Conservation (phyloP, 2,797 vertebrate species). For the Danionella dracula region DNA sequence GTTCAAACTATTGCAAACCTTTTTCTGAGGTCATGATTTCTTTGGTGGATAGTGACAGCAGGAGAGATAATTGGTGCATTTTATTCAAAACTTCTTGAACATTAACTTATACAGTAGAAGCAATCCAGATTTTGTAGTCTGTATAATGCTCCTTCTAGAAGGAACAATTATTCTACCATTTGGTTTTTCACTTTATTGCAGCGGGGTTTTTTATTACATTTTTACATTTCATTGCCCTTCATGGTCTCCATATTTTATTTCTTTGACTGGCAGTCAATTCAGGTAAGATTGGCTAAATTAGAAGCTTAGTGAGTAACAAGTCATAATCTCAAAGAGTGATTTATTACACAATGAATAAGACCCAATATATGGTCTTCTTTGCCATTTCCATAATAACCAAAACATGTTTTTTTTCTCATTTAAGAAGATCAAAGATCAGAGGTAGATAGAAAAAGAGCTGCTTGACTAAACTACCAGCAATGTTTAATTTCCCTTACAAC, state of each 20-base stretch:
- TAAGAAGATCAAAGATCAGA: too few relatives aligned
- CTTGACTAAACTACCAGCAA: not conserved
- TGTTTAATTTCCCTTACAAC: not conserved
- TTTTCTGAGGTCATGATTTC: not conserved
- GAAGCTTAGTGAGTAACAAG: conserved; percentile 36
- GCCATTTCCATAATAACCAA: too few relatives aligned
- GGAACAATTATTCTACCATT: not conserved
- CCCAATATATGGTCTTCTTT: too few relatives aligned
- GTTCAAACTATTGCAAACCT: not conserved
- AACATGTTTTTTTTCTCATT: too few relatives aligned
- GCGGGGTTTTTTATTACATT: conserved; percentile 11
- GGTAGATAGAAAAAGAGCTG: not conserved
- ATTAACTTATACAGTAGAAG: not conserved
- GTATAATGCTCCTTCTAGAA: not conserved
- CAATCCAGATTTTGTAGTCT: too few relatives aligned
- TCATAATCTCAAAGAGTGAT: conserved; percentile 43
- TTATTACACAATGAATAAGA: too few relatives aligned
- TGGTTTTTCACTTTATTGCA: not conserved
- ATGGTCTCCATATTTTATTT: conserved; percentile 26
- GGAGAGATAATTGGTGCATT: not conserved
- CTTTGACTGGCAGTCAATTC: conserved; percentile 40
- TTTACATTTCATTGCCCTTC: not conserved
- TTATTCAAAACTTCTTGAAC: not conserved
- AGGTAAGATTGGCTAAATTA: conserved; percentile 28
- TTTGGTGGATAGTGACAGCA: not conserved